Evolutionary conservation across 1,140 invertebrate genomes (phyloP).

Genomic region (Streblospio benedicti): DNA sequence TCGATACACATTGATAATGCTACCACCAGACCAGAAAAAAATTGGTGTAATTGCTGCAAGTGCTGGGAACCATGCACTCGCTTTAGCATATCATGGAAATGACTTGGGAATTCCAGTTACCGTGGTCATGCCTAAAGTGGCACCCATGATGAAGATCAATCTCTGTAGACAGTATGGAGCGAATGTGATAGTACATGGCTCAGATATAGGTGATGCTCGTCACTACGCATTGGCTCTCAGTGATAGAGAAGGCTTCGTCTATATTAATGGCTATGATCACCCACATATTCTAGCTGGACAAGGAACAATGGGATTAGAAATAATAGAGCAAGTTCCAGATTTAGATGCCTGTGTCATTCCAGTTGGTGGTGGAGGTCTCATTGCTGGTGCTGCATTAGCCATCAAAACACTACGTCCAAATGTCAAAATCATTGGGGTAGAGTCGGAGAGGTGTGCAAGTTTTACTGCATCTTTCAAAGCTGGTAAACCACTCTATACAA

Average conservation of each 20-base stretch:
- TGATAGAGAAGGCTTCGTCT: background rate
- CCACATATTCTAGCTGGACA: slow-evolving; percentile 87
- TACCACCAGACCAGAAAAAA: slow-evolving; percentile 60
- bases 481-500: slow-evolving; percentile 59
- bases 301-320: slow-evolving; percentile 84
- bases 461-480: slow-evolving; percentile 65
- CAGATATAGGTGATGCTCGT: slow-evolving; percentile 66
- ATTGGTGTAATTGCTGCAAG: slow-evolving; percentile 85
- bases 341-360: slow-evolving; percentile 59
- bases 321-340: slow-evolving; percentile 66
- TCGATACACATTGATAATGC: slow-evolving; percentile 67
- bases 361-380: slow-evolving; percentile 78
- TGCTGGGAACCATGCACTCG: slow-evolving; percentile 83
- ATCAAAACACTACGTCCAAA: slow-evolving; percentile 74
- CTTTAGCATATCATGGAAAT: slow-evolving; percentile 76
- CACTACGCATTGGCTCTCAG: too few relatives aligned
- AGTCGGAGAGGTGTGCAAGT: slow-evolving; percentile 79
- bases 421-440: slow-evolving; percentile 67
- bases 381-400: slow-evolving; percentile 77
- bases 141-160: slow-evolving; percentile 76
- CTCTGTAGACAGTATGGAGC: slow-evolving; percentile 78
- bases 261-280: slow-evolving; percentile 67
- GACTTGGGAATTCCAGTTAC: slow-evolving; percentile 72
- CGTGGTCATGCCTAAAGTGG: slow-evolving; percentile 77
- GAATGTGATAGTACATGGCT: slow-evolving; percentile 70